These are phyloP conservation scores for Diadegma fenestrale DNA, from an alignment of 2,888 invertebrate species.

Conservation along the genomic window DNA sequence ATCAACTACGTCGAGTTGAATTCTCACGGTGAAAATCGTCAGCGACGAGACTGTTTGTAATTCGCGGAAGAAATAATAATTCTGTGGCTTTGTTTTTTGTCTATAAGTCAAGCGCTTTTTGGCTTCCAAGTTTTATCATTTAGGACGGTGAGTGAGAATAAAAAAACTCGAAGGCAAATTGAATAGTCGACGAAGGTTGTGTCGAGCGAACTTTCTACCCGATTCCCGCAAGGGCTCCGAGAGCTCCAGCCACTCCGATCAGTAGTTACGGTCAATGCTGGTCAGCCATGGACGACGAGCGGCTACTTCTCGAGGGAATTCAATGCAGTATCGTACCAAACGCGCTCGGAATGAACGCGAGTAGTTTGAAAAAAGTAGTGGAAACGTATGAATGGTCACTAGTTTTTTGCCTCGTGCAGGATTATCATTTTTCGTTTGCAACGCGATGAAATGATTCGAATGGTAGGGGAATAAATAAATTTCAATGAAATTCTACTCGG, in stretches of 20 bases:
- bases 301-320: conserved; percentile 46
- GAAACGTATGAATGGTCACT: neutral
- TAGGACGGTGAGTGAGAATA: neutral
- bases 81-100: neutral
- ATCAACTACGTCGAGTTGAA: neutral
- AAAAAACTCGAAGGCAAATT: conserved; percentile 43
- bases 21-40: neutral
- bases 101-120: neutral
- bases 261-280: conserved; percentile 59
- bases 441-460: neutral
- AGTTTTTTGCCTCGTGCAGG: neutral
- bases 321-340: conserved; percentile 35
- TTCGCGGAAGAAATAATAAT: neutral
- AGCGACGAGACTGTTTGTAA: too few species aligned
- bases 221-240: conserved; percentile 48
- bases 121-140: neutral
- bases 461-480: neutral
- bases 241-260: conserved; percentile 12
- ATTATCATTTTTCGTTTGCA: neutral
- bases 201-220: conserved; percentile 39
- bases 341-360: conserved; percentile 22
- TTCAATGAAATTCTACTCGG: neutral
- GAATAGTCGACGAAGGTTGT: conserved; percentile 46
- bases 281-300: conserved; percentile 54
- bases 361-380: conserved; percentile 13